A percentile compares a stretch with the other conserved stretches of the same genome.
Conservation (phyloP, 2,797 vertebrate species). For the Ciconia nigra region DNA sequence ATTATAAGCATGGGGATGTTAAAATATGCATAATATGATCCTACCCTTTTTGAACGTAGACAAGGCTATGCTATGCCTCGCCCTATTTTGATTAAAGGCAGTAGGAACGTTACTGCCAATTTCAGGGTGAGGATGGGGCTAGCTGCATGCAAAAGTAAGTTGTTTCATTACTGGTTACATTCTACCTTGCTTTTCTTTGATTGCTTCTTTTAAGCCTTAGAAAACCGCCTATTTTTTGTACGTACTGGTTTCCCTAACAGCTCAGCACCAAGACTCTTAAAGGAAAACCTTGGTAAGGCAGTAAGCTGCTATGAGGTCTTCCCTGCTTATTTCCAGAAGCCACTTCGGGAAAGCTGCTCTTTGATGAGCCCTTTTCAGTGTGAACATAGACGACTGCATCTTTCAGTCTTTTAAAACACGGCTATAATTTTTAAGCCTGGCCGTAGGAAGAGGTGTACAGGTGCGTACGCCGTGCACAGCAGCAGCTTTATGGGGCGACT, state of each 20-base stretch:
- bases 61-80: neutral
- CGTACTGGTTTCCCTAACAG: neutral
- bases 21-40: neutral
- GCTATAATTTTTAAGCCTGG: neutral
- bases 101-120: neutral
- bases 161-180: neutral
- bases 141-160: neutral
- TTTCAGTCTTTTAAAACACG: rapidly evolving
- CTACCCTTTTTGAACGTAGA: neutral
- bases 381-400: neutral
- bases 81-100: neutral
- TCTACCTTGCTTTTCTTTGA: neutral
- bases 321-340: neutral
- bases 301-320: neutral
- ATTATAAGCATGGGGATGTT: neutral
- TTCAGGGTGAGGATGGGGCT: neutral
- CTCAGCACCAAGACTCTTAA: neutral
- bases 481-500: neutral
- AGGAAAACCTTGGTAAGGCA: neutral
- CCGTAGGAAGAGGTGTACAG: too few species aligned
- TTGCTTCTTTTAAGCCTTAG: neutral
- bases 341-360: neutral
- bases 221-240: neutral
- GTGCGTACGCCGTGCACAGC: neutral
- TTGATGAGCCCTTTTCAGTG: neutral